Evolutionary conservation across 1,140 invertebrate species (phyloP), one percentile per base, ranked within the genome.

Genomic region (Zaprionus lachaisei): DNA sequence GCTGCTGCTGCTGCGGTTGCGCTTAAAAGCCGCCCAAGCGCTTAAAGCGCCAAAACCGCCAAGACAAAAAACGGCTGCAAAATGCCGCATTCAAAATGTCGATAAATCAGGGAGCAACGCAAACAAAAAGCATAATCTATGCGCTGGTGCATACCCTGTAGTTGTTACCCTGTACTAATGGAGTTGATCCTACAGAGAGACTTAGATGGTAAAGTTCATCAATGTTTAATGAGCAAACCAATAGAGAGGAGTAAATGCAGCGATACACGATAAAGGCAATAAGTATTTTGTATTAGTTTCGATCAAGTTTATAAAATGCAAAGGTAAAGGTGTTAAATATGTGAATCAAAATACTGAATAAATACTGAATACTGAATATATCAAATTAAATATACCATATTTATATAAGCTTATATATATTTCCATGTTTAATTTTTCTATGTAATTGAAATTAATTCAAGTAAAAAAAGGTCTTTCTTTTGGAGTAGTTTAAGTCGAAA

Each of bases 1-100:
- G 71, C 49, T 70, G 80, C 24, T 26, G 37, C 20, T 28, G 61
- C 49, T 57, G 55, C 11, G 38, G 38, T 44, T 77, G 80, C 66
- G 56, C 71, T 69, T 58, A 58, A 83, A 83, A 83, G 49, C 66
- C 77, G 77, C 37, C 80, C 80, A 83, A 76, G 76, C 79, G 68
- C 69, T 77, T 24, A 79, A 58, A 41, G 54, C 81, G 71, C 69
- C 55, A 66, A 83, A 76, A 79, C 75, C 62, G 63, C 7, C 41
- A 47, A 47, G 9, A 11, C 31, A 47, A 11, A 47, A n/a, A 68
- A 79, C 75, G 62, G 63, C 66, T 66, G 44, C 47, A 66, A 71
- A 57, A 47, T 64, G 60, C 75, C 64, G 64, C 58, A 64, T 72
- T 55, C 54, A 79, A 75, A 77, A 79, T 72, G 58, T 79, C 67